phyloP scores from a whole-genome alignment of 2,797 vertebrate species.

The Sphenodon punctatus region DNA sequence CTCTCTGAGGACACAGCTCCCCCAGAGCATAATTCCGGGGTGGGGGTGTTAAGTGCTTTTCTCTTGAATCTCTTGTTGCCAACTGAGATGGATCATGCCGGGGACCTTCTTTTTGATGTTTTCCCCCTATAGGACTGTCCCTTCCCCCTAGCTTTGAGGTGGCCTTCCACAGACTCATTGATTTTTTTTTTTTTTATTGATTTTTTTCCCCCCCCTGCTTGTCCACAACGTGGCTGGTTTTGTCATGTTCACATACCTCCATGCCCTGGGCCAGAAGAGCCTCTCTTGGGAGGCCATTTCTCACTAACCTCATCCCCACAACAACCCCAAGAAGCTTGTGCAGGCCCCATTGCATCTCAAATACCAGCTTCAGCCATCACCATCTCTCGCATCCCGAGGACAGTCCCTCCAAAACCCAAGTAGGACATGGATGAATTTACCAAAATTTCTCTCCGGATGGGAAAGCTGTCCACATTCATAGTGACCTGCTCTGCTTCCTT shows the following conservation, averaged over 20 bases:
- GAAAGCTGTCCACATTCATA: fast-evolving
- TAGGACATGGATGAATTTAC: not conserved
- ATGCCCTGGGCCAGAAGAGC: no score
- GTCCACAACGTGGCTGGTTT: no score
- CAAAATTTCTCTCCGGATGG: not conserved
- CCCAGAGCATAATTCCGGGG: no score
- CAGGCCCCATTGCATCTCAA: not conserved
- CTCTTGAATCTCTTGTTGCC: not conserved
- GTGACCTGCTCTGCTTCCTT: not conserved
- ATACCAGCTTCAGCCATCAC: not conserved
- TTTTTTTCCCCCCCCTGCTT: not conserved
- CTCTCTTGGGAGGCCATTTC: no score
- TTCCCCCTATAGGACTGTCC: not conserved
- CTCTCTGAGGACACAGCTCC: no score
- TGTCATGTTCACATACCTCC: no score
- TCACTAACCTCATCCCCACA: no score
- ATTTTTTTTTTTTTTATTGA: not conserved
- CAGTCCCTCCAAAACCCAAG: not conserved
- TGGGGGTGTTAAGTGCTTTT: no score
- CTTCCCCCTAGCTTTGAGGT: not conserved
- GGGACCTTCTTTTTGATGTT: no score
- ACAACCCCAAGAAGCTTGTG: no score
- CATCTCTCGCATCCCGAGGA: fast-evolving
- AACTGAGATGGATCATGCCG: not conserved
- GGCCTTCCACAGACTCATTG: not conserved